These are phyloP conservation scores for Apostichopus japonicus DNA, from an alignment of 35 echinoderm and acorn worm species.

Conservation along the genomic window DNA sequence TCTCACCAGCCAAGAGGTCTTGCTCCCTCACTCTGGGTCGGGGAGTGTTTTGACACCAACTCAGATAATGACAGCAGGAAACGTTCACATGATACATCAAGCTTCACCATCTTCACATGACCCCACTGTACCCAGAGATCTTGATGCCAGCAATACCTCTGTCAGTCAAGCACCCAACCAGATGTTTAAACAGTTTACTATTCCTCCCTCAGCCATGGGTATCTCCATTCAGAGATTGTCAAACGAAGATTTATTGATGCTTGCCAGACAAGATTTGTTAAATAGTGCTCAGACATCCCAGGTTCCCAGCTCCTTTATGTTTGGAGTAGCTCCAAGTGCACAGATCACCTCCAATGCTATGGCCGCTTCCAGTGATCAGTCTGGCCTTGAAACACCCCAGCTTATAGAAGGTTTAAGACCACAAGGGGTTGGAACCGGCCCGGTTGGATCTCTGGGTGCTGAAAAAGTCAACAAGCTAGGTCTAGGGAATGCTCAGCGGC, in stretches of 20 bases:
- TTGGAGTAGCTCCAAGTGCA: background rate
- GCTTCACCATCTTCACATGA: no score
- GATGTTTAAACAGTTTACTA: background rate
- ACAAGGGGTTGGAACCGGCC: no score
- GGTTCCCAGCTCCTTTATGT: background rate
- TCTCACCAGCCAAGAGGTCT: background rate
- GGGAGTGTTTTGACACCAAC: background rate
- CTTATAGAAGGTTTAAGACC: no score
- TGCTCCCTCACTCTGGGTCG: background rate
- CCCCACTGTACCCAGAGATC: no score
- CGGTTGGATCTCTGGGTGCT: no score
- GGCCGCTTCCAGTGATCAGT: background rate
- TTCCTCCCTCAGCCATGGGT: slow-evolving; percentile 22
- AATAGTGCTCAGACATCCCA: background rate
- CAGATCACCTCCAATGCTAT: background rate
- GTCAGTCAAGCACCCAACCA: background rate
- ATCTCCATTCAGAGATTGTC: slow-evolving; percentile 33
- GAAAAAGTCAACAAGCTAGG: background rate
- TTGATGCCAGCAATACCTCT: background rate
- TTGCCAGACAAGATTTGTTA: background rate
- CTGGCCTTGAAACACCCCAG: no score
- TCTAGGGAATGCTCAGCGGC: background rate
- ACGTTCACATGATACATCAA: background rate
- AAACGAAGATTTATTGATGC: slow-evolving; percentile 5
- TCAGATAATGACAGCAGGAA: background rate